Conservation (phyloP, 2,113 vertebrate genomes). For the Anseranas semipalmata region DNA sequence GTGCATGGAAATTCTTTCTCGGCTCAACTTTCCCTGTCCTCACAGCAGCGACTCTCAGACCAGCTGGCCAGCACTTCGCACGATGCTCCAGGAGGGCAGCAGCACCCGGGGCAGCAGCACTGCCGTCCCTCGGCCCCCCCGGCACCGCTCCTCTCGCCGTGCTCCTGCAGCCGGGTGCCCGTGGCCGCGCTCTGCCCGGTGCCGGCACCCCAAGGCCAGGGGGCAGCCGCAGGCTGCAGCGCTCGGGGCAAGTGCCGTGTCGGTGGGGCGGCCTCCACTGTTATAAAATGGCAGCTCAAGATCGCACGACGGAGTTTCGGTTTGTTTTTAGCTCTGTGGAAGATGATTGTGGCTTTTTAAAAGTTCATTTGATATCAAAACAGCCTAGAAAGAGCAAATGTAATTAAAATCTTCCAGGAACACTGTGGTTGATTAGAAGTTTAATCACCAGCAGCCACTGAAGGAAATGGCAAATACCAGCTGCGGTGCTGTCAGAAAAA, state of each 20-base stretch:
- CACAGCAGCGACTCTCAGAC: not conserved
- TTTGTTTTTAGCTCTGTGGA: not conserved
- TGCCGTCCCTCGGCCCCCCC: too few relatives aligned
- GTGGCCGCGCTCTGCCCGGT: too few relatives aligned
- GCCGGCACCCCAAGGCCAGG: too few relatives aligned
- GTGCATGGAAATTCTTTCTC: not conserved
- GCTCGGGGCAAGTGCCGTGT: not conserved
- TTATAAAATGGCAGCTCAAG: conserved; percentile 11
- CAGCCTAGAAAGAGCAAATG: conserved; percentile 34
- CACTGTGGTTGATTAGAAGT: conserved; percentile 3
- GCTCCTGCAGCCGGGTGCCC: too few relatives aligned
- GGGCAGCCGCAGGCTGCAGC: not conserved
- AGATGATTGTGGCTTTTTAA: not conserved
- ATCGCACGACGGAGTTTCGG: not conserved
- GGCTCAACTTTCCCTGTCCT: not conserved
- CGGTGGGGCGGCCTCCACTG: not conserved
- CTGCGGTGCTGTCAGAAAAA: not conserved
- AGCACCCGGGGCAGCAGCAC: not conserved
- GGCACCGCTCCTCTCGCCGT: too few relatives aligned
- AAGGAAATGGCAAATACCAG: not conserved
- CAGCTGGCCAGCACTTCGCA: not conserved
- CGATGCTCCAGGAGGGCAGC: not conserved
- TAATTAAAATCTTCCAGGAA: conserved; percentile 57
- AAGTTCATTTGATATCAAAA: conserved; percentile 39
- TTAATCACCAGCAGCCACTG: not conserved